Percentiles rank a stretch among this genome's conserved stretches.
Evolutionary conservation across 2,888 invertebrate genomes (phyloP).

Genomic region (Stratiomys singularior): DNA sequence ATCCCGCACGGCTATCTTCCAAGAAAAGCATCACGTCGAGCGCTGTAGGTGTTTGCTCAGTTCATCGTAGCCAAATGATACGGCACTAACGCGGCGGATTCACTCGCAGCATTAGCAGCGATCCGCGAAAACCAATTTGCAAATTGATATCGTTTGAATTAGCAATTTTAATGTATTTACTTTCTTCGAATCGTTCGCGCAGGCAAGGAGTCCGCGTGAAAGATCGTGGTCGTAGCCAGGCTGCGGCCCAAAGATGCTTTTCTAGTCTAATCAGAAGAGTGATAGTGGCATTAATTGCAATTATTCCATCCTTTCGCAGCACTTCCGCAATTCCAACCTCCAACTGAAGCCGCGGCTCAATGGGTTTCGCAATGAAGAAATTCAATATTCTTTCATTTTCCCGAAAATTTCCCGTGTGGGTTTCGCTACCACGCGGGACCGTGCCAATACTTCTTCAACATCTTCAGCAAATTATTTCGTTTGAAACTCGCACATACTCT

Average conservation of each 20-base stretch:
- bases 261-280: slow-evolving; percentile 20
- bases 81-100: neutral
- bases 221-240: neutral
- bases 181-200: slow-evolving; percentile 13
- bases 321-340: neutral
- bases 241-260: neutral
- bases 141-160: slow-evolving; percentile 33
- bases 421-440: neutral
- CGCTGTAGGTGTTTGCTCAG: neutral
- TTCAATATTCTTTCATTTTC: neutral
- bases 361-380: neutral
- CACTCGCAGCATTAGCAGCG: too few relatives aligned
- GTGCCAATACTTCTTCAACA: neutral
- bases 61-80: slow-evolving; percentile 16
- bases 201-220: neutral
- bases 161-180: slow-evolving; percentile 39
- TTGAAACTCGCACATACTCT: neutral
- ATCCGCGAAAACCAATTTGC: too few relatives aligned
- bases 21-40: slow-evolving; percentile 14
- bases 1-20: neutral
- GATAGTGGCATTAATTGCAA: neutral
- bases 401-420: neutral
- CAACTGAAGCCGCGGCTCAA: neutral
- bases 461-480: neutral
- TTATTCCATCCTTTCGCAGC: neutral